Base-by-base conservation (phyloP, 2,113 vertebrate species). In the Puma concolor region DNA sequence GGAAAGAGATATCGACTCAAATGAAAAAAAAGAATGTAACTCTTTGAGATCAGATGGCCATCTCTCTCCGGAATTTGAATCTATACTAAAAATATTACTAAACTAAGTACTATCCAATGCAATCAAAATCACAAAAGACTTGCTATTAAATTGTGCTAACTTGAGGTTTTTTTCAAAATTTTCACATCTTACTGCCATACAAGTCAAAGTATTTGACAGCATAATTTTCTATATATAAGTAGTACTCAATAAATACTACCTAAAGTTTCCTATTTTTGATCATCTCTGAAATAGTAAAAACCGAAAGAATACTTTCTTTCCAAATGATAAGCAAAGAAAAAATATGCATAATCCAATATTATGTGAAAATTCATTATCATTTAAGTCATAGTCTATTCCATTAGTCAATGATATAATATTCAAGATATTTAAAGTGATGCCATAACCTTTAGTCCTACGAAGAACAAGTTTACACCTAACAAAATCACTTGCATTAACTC, bases 101-200 rank as follows among this genome's bases (percentile, higher is more conserved):
- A 80, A 38, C 38, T 91, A 80, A 38, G 1, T 71, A 72, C 21
- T 50, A 88, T 44, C 57, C 31, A 93, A 10, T 76, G 5, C 41
- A 86, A 81, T 31, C 25, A 66, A 12, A 79, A 77, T 72, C 74
- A 97, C 38, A 74, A 86, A 88, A 80, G 44, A 63, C 13, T 76
- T 83, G 50, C n/a, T 82, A 79, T 77, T 76, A 50, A 97, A 86
- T 14, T 63, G 12, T 74, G n/a, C 48, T 94, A 83, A 85, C 5
- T 91, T 41, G 87, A 83, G 17, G 17, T 64, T 92, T 11, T 23
- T 83, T 96, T 77, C 21, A 94, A 97, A 96, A 72, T 77, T n/a
- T 95, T 67, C 63, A 54, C 7, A 29, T 92, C 21, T 95, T 48
- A 84, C 90, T 86, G 87, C 60, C 87, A 71, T 5, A 87, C 14